These are phyloP conservation scores for Stichodactyla helianthus DNA, from an alignment of 64 coral and sea anemone genomes.

Conservation along the genomic window DNA sequence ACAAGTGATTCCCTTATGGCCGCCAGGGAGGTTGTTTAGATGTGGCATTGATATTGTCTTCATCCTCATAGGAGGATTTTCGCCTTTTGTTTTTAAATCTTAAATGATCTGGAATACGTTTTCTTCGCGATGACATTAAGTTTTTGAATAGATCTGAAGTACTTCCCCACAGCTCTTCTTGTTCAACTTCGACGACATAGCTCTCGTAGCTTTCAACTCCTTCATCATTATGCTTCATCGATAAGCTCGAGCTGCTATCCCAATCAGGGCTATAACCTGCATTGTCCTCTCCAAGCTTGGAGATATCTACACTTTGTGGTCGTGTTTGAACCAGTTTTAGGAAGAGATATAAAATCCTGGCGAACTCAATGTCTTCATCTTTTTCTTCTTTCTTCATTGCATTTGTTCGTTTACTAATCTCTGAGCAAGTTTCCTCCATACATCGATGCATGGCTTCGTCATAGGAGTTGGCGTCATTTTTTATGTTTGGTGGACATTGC, in stretches of 20 bases:
- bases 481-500: not conserved
- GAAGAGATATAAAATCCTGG: not conserved
- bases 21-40: not conserved
- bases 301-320: not conserved
- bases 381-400: not conserved
- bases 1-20: not conserved
- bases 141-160: not conserved
- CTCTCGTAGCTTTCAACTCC: not conserved
- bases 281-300: not conserved
- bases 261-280: not conserved
- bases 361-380: not conserved
- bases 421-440: not conserved
- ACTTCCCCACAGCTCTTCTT: slow-evolving; percentile 1
- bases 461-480: not conserved
- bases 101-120: slow-evolving; percentile 7
- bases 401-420: not conserved
- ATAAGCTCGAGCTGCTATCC: not conserved
- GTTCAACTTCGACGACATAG: not conserved
- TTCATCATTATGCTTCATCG: not conserved
- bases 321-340: not conserved
- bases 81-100: not conserved
- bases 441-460: not conserved
- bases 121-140: not conserved
- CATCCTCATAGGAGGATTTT: not conserved
- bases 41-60: not conserved